Conservation (phyloP, 2,888 invertebrate genomes). For the Thecocarcelia acutangulata region DNA sequence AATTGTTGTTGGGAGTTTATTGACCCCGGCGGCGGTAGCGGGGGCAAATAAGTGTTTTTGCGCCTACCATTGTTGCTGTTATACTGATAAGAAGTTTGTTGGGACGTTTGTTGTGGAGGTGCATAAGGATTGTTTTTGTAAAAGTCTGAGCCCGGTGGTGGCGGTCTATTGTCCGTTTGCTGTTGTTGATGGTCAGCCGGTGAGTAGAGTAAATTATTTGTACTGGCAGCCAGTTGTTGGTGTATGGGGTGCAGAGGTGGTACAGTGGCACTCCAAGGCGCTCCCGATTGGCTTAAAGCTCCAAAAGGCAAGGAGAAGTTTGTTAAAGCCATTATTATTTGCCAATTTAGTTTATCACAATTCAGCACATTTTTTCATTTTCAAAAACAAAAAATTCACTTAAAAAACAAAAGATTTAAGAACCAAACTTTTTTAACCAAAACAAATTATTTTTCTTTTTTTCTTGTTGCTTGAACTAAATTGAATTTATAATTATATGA, state of each 20-base stretch:
- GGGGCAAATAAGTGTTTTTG: conserved; percentile 80
- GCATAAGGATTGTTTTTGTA: conserved; percentile 81
- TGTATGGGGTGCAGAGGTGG: conserved; percentile 79
- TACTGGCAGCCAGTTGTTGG: conserved; percentile 80
- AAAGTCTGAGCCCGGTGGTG: conserved; percentile 74
- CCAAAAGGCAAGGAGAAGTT: conserved; percentile 81
- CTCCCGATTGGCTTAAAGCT: conserved; percentile 73
- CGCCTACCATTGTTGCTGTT: conserved; percentile 76
- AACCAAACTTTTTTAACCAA: conserved; percentile 48
- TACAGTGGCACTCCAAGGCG: conserved; percentile 79
- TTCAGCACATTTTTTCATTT: conserved; percentile 34
- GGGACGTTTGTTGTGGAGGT: conserved; percentile 75
- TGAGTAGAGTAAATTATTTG: conserved; percentile 80
- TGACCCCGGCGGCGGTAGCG: conserved; percentile 73
- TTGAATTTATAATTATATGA: conserved; percentile 13
- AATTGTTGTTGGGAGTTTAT: conserved; percentile 76
- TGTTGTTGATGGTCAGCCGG: conserved; percentile 81
- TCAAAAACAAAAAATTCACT: neutral
- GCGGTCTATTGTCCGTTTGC: conserved; percentile 69
- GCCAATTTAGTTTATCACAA: conserved; percentile 3
- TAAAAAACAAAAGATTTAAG: conserved; percentile 63
- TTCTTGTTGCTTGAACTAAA: conserved; percentile 12
- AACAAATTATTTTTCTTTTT: conserved; percentile 4
- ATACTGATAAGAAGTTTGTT: conserved; percentile 71
- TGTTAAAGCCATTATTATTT: conserved; percentile 78